Evolutionary conservation across 2,888 invertebrate genomes (phyloP), one percentile per base, ranked within the genome.

Genomic region (Nomada ferruginata): DNA sequence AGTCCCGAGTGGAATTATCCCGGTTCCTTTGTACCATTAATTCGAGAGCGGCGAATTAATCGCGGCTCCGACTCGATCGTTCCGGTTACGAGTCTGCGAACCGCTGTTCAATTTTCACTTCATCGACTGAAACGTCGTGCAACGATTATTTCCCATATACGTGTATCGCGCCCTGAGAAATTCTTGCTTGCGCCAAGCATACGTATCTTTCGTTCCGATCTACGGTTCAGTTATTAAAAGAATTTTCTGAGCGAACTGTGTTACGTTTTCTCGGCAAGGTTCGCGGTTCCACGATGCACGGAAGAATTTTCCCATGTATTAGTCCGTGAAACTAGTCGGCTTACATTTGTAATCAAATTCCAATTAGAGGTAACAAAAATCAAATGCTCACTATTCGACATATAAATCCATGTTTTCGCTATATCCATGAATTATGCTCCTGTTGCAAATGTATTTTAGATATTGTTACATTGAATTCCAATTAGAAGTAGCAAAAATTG

Each of bases 141-240:
- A 13, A 20, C n/a, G 10, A 64, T 55, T 76, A 23, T 68, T 68
- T 68, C 76, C 50, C 76, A 76, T 68, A 55, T 76, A 13, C 23
- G 18, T 42, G 18, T 18, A 36, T 36, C 36, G 36, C 36, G 36
- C 36, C 61, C 20, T 42, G 60, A 18, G 66, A 76, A 78, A 55
- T 18, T 42, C 20, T n/a, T 26, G 26, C 7, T 26, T 15, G 57
- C 23, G 52, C 23, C 26, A 66, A 26, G 15, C 26, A 15, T 63
- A 70, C n/a, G 20, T 76, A 76, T 76, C 76, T 71, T 1, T 9
- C 29, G 1, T 36, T 29, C 29, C 2, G 53, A 76, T 76, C 75
- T 55, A 5, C n/a, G 18, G 15, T 11, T 23, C 55, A 29, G 13
- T 71, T 18, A 52, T n/a, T 71, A 23, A n/a, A 75, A 15, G 53